Percentiles rank a stretch among this genome's conserved stretches.
phyloP scores from a whole-genome alignment of 2,113 vertebrate species.

The Rousettus leschenaultii region DNA sequence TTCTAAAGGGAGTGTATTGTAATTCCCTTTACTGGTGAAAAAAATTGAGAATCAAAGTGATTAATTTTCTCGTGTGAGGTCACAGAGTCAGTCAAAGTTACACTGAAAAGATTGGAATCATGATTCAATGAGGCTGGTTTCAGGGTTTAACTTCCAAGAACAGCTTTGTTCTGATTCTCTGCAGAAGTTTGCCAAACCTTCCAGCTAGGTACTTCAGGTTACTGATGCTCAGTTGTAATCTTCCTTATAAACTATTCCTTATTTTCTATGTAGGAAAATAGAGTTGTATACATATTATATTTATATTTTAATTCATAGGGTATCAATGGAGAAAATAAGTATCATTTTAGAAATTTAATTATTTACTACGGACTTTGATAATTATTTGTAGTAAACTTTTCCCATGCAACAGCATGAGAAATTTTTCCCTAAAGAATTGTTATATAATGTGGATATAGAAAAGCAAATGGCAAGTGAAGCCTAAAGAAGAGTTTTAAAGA shows the following conservation, averaged over 20 bases:
- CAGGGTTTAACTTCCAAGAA: not conserved
- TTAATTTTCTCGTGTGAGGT: not conserved
- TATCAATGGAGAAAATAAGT: not conserved
- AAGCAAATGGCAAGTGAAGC: not conserved
- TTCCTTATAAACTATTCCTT: not conserved
- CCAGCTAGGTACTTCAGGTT: not conserved
- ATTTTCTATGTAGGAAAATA: not conserved
- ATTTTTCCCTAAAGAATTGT: not conserved
- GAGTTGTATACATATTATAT: not conserved
- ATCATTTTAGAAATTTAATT: conserved; percentile 2
- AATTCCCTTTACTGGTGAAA: not conserved
- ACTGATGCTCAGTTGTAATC: not conserved
- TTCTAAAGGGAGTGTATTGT: not conserved
- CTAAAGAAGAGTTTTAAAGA: not conserved
- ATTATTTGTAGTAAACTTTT: not conserved
- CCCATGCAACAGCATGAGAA: not conserved
- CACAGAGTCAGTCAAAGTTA: not conserved
- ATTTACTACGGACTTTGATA: not conserved
- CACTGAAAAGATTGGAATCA: not conserved
- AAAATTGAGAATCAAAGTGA: not conserved
- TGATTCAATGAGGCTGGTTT: not conserved
- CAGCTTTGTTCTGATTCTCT: not conserved
- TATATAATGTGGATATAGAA: not conserved
- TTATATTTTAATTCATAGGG: not conserved
- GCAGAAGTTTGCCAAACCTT: not conserved